Evolutionary conservation across 1,140 invertebrate genomes (phyloP).

Genomic region (Diorhabda sublineata): DNA sequence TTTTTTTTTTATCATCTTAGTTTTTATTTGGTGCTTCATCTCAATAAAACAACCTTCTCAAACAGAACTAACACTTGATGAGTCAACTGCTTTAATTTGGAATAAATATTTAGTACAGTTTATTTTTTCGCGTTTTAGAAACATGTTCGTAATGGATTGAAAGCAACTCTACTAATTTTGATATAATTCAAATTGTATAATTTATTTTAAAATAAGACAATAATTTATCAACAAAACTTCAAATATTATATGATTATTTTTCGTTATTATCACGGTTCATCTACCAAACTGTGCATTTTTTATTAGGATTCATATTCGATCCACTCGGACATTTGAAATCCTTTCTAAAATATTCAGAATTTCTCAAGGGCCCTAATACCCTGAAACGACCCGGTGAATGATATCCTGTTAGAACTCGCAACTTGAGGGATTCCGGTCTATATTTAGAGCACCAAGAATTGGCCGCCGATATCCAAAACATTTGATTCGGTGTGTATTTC

Average conservation of each 20-base stretch:
- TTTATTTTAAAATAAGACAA: constrained; percentile 1
- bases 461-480: constrained; percentile 74
- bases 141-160: background rate
- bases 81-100: too few species aligned
- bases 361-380: constrained; percentile 84
- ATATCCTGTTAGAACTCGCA: constrained; percentile 69
- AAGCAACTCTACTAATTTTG: too few species aligned
- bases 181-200: background rate
- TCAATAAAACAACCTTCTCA: too few species aligned
- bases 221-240: background rate
- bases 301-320: constrained; percentile 79
- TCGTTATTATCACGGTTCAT: background rate
- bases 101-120: too few species aligned
- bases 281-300: constrained; percentile 82
- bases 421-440: constrained; percentile 66
- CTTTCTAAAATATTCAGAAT: constrained; percentile 79
- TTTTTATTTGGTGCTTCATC: too few species aligned
- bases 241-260: background rate
- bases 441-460: constrained; percentile 66
- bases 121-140: too few species aligned
- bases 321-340: constrained; percentile 83
- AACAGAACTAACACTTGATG: too few species aligned
- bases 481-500: constrained; percentile 54
- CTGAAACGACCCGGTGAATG: constrained; percentile 79
- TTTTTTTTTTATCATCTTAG: too few species aligned